These are phyloP conservation scores for Porphyrio hochstetteri DNA, from an alignment of 2,113 vertebrate species.

Conservation along the genomic window DNA sequence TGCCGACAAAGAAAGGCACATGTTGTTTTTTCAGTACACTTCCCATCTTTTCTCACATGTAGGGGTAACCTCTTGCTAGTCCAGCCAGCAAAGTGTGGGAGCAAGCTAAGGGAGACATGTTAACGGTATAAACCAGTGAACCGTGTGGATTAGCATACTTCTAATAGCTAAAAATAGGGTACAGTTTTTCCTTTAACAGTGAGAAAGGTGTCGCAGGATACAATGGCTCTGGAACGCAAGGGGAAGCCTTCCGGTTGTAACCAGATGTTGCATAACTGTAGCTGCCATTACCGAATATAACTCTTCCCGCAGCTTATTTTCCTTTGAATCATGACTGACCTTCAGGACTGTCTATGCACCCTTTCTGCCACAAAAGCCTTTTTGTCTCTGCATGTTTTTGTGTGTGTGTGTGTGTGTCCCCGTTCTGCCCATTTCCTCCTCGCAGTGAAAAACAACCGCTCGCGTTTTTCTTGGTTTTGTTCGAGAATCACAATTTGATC, in stretches of 20 bases:
- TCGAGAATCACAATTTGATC: constrained; percentile 68
- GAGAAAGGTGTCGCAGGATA: background rate
- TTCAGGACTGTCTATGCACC: background rate
- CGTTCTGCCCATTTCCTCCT: constrained; percentile 41
- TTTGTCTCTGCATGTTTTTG: background rate
- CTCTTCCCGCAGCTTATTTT: background rate
- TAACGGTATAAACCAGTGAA: background rate
- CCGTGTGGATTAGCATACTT: background rate
- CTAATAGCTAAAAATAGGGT: background rate
- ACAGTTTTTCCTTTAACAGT: background rate
- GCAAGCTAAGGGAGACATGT: background rate
- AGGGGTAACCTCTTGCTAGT: background rate
- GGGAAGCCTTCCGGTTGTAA: background rate
- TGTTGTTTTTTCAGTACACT: background rate
- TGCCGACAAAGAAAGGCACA: background rate
- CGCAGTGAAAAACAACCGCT: constrained; percentile 21
- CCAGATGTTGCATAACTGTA: background rate
- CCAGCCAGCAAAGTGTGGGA: background rate
- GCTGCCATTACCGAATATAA: background rate
- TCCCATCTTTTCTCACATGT: background rate
- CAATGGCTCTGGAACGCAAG: background rate
- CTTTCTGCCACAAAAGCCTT: constrained; percentile 55
- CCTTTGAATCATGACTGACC: constrained; percentile 51
- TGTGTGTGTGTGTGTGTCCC: background rate
- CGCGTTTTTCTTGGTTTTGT: constrained; percentile 34